Evolutionary conservation across 2,797 vertebrate genomes (phyloP).

Genomic region (Corythornis leucogaster): DNA sequence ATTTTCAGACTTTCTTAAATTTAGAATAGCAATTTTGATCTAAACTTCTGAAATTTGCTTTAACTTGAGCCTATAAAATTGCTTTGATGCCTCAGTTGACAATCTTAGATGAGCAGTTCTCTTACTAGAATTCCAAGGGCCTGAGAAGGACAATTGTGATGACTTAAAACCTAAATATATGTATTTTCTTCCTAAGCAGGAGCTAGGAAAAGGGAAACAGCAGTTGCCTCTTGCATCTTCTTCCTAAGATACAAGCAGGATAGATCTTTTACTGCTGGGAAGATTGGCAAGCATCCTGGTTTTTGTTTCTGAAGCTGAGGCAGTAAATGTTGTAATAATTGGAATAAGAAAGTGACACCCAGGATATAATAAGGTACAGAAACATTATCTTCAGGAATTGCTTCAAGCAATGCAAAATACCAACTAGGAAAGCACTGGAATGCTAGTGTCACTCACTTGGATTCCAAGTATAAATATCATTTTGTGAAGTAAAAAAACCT

Average conservation of each 20-base stretch:
- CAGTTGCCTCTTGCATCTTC: neutral
- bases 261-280: neutral
- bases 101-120: neutral
- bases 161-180: neutral
- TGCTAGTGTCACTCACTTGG: neutral
- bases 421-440: neutral
- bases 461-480: neutral
- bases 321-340: neutral
- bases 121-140: neutral
- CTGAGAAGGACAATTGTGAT: neutral
- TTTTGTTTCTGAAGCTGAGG: neutral
- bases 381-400: neutral
- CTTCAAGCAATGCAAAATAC: neutral
- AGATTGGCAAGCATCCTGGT: neutral
- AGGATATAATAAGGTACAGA: neutral
- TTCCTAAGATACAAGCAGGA: neutral
- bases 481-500: neutral
- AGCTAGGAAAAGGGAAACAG: neutral
- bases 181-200: neutral
- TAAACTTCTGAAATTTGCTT: conserved; percentile 29
- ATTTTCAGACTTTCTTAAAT: neutral
- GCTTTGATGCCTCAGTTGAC: neutral
- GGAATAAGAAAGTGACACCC: neutral
- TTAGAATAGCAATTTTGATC: neutral
- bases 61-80: neutral